These are phyloP conservation scores for Orchesellides sinensis DNA, from an alignment of 2,888 invertebrate genomes.

Conservation along the genomic window DNA sequence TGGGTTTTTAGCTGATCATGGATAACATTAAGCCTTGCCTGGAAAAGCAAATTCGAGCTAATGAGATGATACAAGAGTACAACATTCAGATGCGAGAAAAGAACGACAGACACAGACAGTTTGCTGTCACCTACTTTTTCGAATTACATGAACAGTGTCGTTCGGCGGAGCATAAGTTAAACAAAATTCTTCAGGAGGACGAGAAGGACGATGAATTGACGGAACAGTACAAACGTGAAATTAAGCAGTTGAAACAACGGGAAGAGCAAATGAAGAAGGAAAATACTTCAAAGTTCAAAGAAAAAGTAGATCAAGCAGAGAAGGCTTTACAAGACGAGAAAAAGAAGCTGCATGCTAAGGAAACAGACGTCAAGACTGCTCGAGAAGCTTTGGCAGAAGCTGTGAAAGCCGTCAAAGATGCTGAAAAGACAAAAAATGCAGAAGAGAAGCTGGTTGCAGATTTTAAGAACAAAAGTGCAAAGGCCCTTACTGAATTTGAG, in stretches of 20 bases:
- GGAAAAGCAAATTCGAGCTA: slow-evolving; percentile 79
- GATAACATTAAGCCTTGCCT: slow-evolving; percentile 96
- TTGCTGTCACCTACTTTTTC: slow-evolving; percentile 56
- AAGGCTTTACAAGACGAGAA: slow-evolving; percentile 82
- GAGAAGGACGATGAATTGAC: slow-evolving; percentile 73
- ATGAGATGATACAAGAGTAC: slow-evolving; percentile 64
- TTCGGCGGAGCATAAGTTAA: slow-evolving; percentile 91
- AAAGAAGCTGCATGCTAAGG: slow-evolving; percentile 83
- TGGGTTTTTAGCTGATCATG: slow-evolving; percentile 63
- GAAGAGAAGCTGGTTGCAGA: slow-evolving; percentile 82
- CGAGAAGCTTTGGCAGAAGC: slow-evolving; percentile 72
- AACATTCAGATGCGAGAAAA: slow-evolving; percentile 60
- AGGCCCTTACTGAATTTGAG: slow-evolving; percentile 80
- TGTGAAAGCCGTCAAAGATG: slow-evolving; percentile 82
- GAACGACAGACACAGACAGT: slow-evolving; percentile 44
- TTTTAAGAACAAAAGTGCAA: slow-evolving; percentile 79
- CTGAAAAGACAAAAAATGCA: slow-evolving; percentile 83
- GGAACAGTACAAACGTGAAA: slow-evolving; percentile 80
- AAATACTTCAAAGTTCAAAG: slow-evolving; percentile 82
- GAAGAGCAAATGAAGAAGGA: slow-evolving; percentile 64
- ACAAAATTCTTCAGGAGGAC: slow-evolving; percentile 79
- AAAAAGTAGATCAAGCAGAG: slow-evolving; percentile 82
- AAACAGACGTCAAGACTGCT: slow-evolving; percentile 78
- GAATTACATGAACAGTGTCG: slow-evolving; percentile 79
- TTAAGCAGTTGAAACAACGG: slow-evolving; percentile 76